These are phyloP conservation scores for Agrenia bidenticulata DNA, from an alignment of 2,888 invertebrate genomes.

Conservation along the genomic window DNA sequence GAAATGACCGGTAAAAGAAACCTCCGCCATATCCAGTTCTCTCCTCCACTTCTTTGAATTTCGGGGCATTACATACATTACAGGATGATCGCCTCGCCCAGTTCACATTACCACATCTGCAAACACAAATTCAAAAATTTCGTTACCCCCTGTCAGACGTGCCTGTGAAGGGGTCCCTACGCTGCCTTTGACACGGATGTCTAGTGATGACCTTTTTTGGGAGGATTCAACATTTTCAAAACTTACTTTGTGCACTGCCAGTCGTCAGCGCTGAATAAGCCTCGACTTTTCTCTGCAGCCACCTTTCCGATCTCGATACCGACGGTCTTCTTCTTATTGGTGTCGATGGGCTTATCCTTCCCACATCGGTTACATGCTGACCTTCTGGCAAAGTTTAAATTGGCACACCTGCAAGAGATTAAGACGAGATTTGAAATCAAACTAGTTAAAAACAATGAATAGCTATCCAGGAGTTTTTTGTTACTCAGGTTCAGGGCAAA, in stretches of 20 bases:
- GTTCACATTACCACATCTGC: slow-evolving; percentile 93
- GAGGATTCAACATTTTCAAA: no score
- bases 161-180: no score
- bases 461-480: neutral
- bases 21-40: slow-evolving; percentile 81
- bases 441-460: slow-evolving; percentile 11
- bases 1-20: slow-evolving; percentile 17
- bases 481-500: slow-evolving; percentile 50
- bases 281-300: slow-evolving; percentile 95
- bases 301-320: slow-evolving; percentile 97
- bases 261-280: slow-evolving; percentile 93
- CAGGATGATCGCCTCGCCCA: slow-evolving; percentile 95
- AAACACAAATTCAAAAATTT: neutral
- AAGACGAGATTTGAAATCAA: no score
- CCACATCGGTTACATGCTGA: slow-evolving; percentile 89
- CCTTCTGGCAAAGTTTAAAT: slow-evolving; percentile 91
- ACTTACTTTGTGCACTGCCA: slow-evolving; percentile 93
- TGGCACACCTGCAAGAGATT: slow-evolving; percentile 73
- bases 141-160: no score
- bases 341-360: slow-evolving; percentile 62
- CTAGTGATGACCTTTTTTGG: no score
- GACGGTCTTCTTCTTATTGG: slow-evolving; percentile 72
- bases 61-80: slow-evolving; percentile 98
- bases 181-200: no score
- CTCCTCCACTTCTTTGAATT: slow-evolving; percentile 88